Conservation (phyloP, 2,888 invertebrate genomes). For the Pheosia gnoma region DNA sequence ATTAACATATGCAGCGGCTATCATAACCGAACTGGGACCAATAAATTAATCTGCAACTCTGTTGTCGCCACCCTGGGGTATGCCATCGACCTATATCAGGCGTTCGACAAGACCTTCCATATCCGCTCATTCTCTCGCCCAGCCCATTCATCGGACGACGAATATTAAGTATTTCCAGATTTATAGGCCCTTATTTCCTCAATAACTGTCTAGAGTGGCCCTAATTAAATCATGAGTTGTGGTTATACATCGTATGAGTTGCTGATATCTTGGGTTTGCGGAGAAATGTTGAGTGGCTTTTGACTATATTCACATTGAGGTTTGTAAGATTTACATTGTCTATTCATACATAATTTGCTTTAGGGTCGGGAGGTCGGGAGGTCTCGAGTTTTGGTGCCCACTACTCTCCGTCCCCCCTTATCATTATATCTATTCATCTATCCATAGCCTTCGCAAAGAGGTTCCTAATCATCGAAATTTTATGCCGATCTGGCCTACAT, state of each 20-base stretch:
- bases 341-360: no score
- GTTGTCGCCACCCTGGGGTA: slow-evolving; percentile 2
- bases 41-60: slow-evolving; percentile 5
- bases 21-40: slow-evolving; percentile 3
- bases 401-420: no score
- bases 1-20: slow-evolving; percentile 4
- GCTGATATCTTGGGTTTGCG: slow-evolving; percentile 16
- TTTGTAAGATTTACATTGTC: no score
- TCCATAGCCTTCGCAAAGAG: neutral
- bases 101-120: slow-evolving; percentile 6
- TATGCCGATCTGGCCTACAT: neutral
- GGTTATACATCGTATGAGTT: slow-evolving; percentile 23
- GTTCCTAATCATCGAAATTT: neutral
- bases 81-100: slow-evolving; percentile 1
- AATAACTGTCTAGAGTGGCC: slow-evolving; percentile 55
- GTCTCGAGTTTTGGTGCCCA: no score
- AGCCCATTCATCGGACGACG: slow-evolving; percentile 35
- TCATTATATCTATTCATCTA: neutral
- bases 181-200: slow-evolving; percentile 50
- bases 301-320: no score
- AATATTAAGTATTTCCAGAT: slow-evolving; percentile 39
- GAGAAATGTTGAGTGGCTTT: slow-evolving; percentile 4
- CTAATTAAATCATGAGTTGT: slow-evolving; percentile 55
- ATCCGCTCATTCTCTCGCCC: slow-evolving; percentile 8
- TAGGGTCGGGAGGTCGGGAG: no score